Evolutionary conservation across 2,113 vertebrate genomes (phyloP).

Genomic region (Neolamprologus fasciatus): DNA sequence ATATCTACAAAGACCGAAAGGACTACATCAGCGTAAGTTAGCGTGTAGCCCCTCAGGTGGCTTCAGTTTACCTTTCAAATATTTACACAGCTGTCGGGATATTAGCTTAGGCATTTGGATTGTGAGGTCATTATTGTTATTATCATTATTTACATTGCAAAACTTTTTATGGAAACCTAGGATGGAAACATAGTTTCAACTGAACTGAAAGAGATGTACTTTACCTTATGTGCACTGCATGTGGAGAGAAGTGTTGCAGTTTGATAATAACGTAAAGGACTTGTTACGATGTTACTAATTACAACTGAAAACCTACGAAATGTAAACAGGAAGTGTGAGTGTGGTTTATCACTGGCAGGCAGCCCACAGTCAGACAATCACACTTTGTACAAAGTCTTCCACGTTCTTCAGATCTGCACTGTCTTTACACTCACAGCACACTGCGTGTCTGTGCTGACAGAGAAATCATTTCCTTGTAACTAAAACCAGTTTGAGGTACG

Average conservation of each 20-base stretch:
- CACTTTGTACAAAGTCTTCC: background rate
- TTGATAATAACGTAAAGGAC: background rate
- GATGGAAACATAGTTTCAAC: background rate
- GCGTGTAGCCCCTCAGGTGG: too few relatives aligned
- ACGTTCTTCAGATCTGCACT: background rate
- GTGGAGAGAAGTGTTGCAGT: background rate
- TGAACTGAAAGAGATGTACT: background rate
- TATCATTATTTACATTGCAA: background rate
- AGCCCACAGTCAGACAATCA: background rate
- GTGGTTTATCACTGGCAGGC: background rate
- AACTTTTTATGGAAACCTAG: background rate
- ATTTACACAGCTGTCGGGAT: too few relatives aligned
- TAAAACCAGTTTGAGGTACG: too few relatives aligned
- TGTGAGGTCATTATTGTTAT: background rate
- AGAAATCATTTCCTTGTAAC: background rate
- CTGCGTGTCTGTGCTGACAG: background rate
- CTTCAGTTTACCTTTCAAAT: too few relatives aligned
- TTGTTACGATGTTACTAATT: background rate
- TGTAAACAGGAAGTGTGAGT: background rate
- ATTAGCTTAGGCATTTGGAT: too few relatives aligned
- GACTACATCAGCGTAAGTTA: too few relatives aligned
- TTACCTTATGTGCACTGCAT: background rate
- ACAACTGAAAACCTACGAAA: background rate
- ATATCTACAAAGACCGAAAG: too few relatives aligned
- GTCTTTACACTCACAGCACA: background rate